Conservation (phyloP, 1,140 invertebrate species). For the Caenorhabditis inopinata region DNA sequence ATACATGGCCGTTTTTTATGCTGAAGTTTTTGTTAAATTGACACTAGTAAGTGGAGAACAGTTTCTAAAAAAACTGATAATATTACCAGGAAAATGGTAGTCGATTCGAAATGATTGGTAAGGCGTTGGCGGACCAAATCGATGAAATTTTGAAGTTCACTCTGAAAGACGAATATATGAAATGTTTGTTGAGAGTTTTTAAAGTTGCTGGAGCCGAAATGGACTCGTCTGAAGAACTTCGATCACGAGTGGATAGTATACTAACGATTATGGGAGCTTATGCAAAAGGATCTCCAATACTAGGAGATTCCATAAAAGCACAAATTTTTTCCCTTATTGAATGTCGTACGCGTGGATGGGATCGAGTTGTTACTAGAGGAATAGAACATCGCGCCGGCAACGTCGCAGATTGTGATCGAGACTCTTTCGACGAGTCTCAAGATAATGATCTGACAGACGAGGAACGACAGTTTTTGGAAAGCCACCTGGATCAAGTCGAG, state of each 20-base stretch:
- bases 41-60: neutral
- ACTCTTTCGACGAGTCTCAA: neutral
- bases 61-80: no score
- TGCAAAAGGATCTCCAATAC: neutral
- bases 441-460: constrained; percentile 19
- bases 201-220: neutral
- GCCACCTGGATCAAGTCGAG: neutral
- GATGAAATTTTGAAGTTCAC: constrained; percentile 16
- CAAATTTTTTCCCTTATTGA: neutral
- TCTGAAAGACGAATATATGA: neutral
- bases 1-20: neutral
- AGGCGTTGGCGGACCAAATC: neutral
- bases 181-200: neutral
- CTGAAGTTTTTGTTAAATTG: neutral
- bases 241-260: neutral
- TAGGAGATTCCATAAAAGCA: neutral
- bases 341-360: neutral
- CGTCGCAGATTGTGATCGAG: neutral
- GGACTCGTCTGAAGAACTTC: neutral
- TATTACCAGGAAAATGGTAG: neutral
- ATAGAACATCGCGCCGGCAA: neutral
- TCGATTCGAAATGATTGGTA: neutral
- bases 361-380: neutral
- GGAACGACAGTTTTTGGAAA: neutral
- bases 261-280: neutral